A percentile compares a stretch with the other conserved stretches of the same genome.
phyloP scores from a whole-genome alignment of 2,797 vertebrate species.

The Aselliscus stoliczkanus region DNA sequence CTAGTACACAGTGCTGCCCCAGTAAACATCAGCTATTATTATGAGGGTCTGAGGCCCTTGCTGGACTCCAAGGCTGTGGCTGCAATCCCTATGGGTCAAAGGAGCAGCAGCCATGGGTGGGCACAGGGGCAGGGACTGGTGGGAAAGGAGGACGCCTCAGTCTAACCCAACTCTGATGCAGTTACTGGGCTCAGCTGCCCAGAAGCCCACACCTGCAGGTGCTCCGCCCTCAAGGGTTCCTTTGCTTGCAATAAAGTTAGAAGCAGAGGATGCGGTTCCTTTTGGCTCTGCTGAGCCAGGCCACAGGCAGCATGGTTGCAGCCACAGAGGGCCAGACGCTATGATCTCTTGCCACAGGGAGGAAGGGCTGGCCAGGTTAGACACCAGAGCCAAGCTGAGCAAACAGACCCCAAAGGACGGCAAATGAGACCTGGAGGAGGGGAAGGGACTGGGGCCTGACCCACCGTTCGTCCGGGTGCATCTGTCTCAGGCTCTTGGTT shows the following conservation, averaged over 20 bases:
- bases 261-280: neutral
- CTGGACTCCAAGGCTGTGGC: neutral
- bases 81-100: neutral
- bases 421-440: neutral
- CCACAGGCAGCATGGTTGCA: neutral
- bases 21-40: neutral
- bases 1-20: neutral
- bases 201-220: neutral
- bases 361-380: neutral
- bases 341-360: neutral
- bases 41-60: neutral
- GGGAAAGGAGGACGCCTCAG: neutral
- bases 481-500: neutral
- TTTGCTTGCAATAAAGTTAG: neutral
- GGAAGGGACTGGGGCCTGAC: neutral
- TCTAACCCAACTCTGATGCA: neutral
- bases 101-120: neutral
- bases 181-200: neutral
- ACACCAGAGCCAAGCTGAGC: neutral
- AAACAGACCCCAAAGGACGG: neutral
- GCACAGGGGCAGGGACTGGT: neutral
- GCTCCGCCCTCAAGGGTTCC: neutral
- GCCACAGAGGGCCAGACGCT: neutral
- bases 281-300: neutral
- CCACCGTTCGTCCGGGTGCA: rapidly evolving